Conservation (phyloP, 1,140 invertebrate species). For the Euura saliciscinereae region DNA sequence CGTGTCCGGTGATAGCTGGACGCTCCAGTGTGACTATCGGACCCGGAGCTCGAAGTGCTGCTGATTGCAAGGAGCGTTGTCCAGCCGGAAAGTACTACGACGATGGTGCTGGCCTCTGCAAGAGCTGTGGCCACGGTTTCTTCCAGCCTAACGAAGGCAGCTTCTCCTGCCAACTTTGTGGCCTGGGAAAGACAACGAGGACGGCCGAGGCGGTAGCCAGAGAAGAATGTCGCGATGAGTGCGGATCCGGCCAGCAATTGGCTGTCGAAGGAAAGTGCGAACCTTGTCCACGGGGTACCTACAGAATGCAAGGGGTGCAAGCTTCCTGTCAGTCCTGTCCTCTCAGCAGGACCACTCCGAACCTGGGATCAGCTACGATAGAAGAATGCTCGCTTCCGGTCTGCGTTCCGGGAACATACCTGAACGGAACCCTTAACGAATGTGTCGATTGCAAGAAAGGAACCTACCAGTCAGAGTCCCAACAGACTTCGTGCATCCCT, state of each 20-base stretch:
- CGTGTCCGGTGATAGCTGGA: constrained; percentile 87
- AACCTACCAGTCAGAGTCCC: constrained; percentile 89
- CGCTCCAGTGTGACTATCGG: constrained; percentile 85
- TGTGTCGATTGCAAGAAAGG: constrained; percentile 91
- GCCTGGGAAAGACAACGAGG: constrained; percentile 90
- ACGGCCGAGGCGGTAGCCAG: constrained; percentile 88
- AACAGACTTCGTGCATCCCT: constrained; percentile 85
- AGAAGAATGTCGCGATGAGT: constrained; percentile 89
- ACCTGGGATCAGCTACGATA: constrained; percentile 78
- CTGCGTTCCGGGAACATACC: constrained; percentile 82
- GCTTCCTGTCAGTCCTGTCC: constrained; percentile 90
- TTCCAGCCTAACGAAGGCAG: constrained; percentile 91
- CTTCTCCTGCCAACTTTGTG: constrained; percentile 88
- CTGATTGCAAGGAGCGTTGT: constrained; percentile 92
- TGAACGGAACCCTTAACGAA: constrained; percentile 83
- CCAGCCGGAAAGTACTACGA: constrained; percentile 92
- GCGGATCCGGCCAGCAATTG: constrained; percentile 87
- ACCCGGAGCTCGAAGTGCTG: constrained; percentile 82
- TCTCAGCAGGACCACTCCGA: constrained; percentile 84
- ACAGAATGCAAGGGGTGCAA: constrained; percentile 85
- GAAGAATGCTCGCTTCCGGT: constrained; percentile 92
- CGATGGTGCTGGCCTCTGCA: constrained; percentile 81
- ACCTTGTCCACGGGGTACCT: constrained; percentile 89
- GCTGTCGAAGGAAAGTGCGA: constrained; percentile 89
- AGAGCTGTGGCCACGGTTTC: constrained; percentile 92